Evolutionary conservation across 2,113 vertebrate genomes (phyloP).

Genomic region (Piprites chloris): DNA sequence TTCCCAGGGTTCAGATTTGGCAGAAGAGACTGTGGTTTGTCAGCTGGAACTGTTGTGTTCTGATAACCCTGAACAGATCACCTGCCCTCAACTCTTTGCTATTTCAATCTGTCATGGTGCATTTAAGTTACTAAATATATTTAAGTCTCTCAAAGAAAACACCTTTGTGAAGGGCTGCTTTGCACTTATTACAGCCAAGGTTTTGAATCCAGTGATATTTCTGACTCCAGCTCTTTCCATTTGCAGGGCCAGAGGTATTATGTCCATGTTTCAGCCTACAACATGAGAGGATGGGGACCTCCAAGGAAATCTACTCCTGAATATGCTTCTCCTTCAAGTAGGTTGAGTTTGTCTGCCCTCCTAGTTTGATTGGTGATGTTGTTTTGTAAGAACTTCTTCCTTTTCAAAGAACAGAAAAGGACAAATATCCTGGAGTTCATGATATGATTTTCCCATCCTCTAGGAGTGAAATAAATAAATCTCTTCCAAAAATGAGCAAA

Average conservation of each 20-base stretch:
- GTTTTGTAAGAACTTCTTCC: neutral
- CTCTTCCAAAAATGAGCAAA: neutral
- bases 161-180: neutral
- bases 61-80: neutral
- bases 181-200: neutral
- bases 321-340: slow-evolving; percentile 89
- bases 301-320: slow-evolving; percentile 80
- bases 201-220: neutral
- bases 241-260: slow-evolving; percentile 87
- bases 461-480: neutral
- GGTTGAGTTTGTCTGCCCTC: slow-evolving; percentile 54
- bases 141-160: neutral
- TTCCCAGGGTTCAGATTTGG: neutral
- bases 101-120: neutral
- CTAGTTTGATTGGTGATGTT: neutral
- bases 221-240: slow-evolving; percentile 48
- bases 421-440: neutral
- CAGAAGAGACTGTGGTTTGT: neutral
- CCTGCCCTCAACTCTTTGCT: neutral
- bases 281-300: slow-evolving; percentile 96
- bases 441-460: neutral
- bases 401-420: neutral
- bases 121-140: neutral
- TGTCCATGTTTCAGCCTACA: slow-evolving; percentile 86
- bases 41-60: neutral